A percentile compares a stretch with the other conserved stretches of the same genome.
Evolutionary conservation across 2,888 invertebrate genomes (phyloP).

Genomic region (Achlya flavicornis): DNA sequence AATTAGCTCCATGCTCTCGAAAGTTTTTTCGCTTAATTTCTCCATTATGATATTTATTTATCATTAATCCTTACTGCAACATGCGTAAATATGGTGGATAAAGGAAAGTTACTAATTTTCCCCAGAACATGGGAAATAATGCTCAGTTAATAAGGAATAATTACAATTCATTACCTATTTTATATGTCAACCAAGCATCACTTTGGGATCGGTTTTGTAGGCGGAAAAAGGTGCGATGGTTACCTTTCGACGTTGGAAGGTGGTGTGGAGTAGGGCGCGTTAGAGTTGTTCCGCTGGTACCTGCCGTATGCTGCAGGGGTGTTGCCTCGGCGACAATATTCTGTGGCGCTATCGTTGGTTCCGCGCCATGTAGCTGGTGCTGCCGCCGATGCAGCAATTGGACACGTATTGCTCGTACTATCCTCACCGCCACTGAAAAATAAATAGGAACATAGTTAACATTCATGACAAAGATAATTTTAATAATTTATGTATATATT

Average conservation of each 20-base stretch:
- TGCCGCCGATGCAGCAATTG: conserved; percentile 75
- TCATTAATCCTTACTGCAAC: no score
- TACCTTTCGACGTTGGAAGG: conserved; percentile 78
- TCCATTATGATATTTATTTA: no score
- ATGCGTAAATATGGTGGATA: no score
- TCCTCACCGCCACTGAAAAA: conserved; percentile 71
- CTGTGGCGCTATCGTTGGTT: conserved; percentile 79
- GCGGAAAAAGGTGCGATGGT: conserved; percentile 29
- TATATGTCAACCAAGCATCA: neutral
- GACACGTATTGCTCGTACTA: conserved; percentile 72
- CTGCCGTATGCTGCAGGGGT: conserved; percentile 82
- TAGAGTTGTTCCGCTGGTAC: conserved; percentile 83
- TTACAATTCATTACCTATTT: neutral
- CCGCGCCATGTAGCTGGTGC: conserved; percentile 79
- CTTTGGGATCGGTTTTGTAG: conserved; percentile 16
- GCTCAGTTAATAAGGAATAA: neutral
- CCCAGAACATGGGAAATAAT: no score
- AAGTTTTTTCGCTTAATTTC: no score
- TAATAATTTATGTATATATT: no score
- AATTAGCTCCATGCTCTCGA: no score
- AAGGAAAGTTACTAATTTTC: neutral
- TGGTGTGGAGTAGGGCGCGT: conserved; percentile 74
- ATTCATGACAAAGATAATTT: no score
- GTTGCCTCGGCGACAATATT: conserved; percentile 78
- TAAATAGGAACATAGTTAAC: neutral